Base-by-base conservation (phyloP, 1,140 invertebrate species). In the Lysiphlebus fabarum region DNA sequence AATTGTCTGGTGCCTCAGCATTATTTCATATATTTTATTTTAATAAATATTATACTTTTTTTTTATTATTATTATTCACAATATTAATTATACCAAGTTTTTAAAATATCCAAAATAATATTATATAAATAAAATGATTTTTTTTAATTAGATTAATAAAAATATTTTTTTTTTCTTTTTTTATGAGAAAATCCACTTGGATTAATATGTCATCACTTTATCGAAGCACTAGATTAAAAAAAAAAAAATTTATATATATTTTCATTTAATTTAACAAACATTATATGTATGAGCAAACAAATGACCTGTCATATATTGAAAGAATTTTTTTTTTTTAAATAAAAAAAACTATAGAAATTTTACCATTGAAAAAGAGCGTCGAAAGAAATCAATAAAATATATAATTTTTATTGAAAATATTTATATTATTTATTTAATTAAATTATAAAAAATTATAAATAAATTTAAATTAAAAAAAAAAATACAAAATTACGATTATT, bases 1-100 rank as follows among this genome's bases (percentile, higher is more conserved):
- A 43, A 36, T 56, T 50, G 54, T 26, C 68, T 58, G 62, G 66
- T 68, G 71, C 67, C 62, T 68, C 67, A 56, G 62, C 66, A 70
- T 68, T 56, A 47, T 65, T 58, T 50, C 7, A 42, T 60, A 42
- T 45, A 58, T 42, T 36, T 53, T 38, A 14, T 53, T 41, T 41
- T 7, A 38, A 50, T 38, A n/a, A 17, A 8, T 5, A 14, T 49
- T 44, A 17, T 42, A 38, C n/a, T 36, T 58, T 34, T 43, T 50
- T 33, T 53, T 14, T 50, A 12, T 44, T 56, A n/a, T 8, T 56
- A 56, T 8, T 49, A 49, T 37, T 0, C 9, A 34, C 26, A 36
- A 38, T 10, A 26, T 38, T 38, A 56, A 7, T 11, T 11, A 45
- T n/a, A 45, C 34, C 17, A 26, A 26, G 17, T 26, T 4, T 26